Evolutionary conservation across 2,888 invertebrate genomes (phyloP), one percentile per base, ranked within the genome.

Genomic region (Lordiphosa andalusiaca): DNA sequence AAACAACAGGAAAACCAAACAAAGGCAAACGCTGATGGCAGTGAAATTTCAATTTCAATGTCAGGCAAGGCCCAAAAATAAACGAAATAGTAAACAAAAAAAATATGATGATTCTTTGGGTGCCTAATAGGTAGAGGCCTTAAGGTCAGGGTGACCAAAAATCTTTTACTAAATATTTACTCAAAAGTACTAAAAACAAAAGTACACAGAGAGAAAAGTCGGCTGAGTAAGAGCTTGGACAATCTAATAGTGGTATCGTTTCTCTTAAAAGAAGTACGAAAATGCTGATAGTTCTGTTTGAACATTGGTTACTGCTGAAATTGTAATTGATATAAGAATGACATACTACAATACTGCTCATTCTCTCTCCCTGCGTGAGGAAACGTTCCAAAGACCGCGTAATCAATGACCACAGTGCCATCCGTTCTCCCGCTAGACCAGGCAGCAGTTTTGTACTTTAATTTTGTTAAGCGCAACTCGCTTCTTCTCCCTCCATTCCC

Each of bases 11-110:
- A 44, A 33, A n/a, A 52, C 30, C 35, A 35, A 16, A 13, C 13
- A 6, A 13, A 30, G 37, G 46, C 12, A 59, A 41, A 48, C 33
- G 19, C 25, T 39, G 25, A 9, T 60, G 59, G 46, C 59, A 60
- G 50, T 59, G 59, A 50, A 58, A 50, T 58, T 63, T 50, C 62
- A 63, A 63, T 62, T 62, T 50, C 62, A 63, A 47, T 44, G 44
- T 44, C 44, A 44, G 44, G 10, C 33, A 44, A 44, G 44, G 44
- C 44, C 44, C 30, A 16, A 16, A 16, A 44, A 16, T 44, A 44
- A 44, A 44, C 16, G 30, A 30, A 30, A 30, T 19, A 48, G n/a
- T 7, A 12, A 41, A 23, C 40, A 16, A 25, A 16, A 42, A 12
- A 33, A 44, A 42, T 25, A 6, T 13, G 19, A 19, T 23, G 16